Conservation (phyloP, 2,113 vertebrate species). For the Platysteira castanea region DNA sequence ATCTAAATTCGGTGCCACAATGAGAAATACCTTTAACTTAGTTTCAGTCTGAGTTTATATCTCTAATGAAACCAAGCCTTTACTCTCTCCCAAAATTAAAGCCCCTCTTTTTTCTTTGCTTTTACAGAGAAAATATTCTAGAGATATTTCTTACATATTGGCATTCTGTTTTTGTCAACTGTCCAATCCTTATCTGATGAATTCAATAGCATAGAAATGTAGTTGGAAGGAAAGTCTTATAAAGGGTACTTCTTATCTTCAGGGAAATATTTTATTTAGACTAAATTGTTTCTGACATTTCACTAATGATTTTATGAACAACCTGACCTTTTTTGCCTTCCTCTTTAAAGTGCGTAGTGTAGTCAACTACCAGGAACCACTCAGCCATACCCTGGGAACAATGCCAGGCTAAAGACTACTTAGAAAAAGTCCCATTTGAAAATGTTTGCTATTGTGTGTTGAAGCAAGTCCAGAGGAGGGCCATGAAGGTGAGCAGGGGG, state of each 20-base stretch:
- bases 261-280: constrained; percentile 10
- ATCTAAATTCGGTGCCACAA: not conserved
- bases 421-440: not conserved
- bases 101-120: not conserved
- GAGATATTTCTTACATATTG: not conserved
- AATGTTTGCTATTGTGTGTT: not conserved
- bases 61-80: not conserved
- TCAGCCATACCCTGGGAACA: not conserved
- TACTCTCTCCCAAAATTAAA: not conserved
- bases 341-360: not conserved
- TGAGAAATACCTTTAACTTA: not conserved
- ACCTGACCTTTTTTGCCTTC: constrained; percentile 47
- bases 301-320: constrained; percentile 57
- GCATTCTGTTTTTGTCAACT: not conserved
- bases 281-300: constrained; percentile 64
- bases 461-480: not conserved
- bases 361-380: constrained; percentile 29
- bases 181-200: not conserved
- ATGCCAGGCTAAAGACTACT: not conserved
- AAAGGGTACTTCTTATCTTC: constrained; percentile 36
- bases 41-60: not conserved
- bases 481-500: not conserved
- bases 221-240: constrained; percentile 7
- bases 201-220: not conserved
- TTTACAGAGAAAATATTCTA: not conserved